These are phyloP conservation scores for Cephus cinctus DNA, from an alignment of 1,140 invertebrate genomes.

Conservation along the genomic window DNA sequence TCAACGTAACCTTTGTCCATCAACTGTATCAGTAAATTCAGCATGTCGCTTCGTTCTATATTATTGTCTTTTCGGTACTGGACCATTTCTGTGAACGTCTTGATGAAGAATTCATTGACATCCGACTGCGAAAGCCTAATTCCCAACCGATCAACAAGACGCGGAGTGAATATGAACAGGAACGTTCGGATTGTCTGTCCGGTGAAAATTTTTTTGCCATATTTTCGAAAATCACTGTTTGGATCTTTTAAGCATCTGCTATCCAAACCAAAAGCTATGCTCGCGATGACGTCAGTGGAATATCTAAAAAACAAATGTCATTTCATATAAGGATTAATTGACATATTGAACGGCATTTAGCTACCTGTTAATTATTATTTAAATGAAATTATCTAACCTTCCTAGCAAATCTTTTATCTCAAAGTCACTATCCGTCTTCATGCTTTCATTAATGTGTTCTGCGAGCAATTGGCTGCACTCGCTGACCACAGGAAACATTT, in stretches of 20 bases:
- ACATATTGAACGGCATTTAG: neutral
- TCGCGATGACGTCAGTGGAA: constrained; percentile 61
- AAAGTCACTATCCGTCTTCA: neutral
- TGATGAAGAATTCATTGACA: constrained; percentile 33
- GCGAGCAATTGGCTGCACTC: constrained; percentile 22
- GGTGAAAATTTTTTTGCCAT: constrained; percentile 19
- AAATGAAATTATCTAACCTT: too few species aligned
- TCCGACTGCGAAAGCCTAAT: constrained; percentile 13
- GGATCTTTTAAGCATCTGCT: constrained; percentile 46
- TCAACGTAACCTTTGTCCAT: constrained; percentile 23
- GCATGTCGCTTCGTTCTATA: constrained; percentile 38
- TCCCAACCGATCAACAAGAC: constrained; percentile 7
- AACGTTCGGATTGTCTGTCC: constrained; percentile 5
- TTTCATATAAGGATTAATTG: neutral
- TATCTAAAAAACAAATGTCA: constrained; percentile 40
- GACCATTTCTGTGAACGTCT: constrained; percentile 27
- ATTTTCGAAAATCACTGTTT: constrained; percentile 25
- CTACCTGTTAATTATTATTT: too few species aligned
- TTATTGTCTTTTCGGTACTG: constrained; percentile 30
- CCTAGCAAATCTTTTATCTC: constrained; percentile 18
- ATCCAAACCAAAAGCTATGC: constrained; percentile 57
- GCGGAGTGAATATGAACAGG: constrained; percentile 10
- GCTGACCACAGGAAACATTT: too few species aligned
- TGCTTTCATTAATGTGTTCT: constrained; percentile 8
- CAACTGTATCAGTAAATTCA: constrained; percentile 36